A percentile compares a stretch with the other conserved stretches of the same genome.
phyloP scores from a whole-genome alignment of 2,113 vertebrate genomes.

The Axis porcinus region DNA sequence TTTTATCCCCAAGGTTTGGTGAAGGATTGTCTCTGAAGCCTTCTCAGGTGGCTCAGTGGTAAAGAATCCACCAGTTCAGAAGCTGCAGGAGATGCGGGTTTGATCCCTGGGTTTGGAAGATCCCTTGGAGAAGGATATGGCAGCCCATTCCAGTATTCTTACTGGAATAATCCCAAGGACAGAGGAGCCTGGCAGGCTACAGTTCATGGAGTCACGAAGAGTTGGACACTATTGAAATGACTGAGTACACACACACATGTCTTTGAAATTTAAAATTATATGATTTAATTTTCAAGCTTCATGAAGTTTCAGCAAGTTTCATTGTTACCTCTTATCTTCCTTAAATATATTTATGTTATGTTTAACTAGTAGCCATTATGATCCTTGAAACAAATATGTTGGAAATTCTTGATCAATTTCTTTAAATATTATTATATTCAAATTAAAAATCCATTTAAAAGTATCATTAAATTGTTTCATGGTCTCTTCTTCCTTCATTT shows the following conservation, averaged over 20 bases:
- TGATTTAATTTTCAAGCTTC: not conserved
- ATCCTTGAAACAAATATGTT: not conserved
- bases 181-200: not conserved
- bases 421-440: not conserved
- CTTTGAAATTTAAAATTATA: not conserved
- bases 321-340: not conserved
- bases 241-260: not conserved
- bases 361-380: not conserved
- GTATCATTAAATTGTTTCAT: not conserved
- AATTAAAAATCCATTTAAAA: not conserved
- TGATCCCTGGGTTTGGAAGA: not conserved
- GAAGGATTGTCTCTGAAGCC: not conserved
- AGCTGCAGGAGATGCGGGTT: not conserved
- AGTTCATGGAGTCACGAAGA: not conserved
- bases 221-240: not conserved
- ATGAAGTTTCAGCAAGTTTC: not conserved
- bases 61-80: not conserved
- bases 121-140: not conserved
- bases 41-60: not conserved
- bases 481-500: not conserved
- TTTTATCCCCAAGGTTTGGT: not conserved
- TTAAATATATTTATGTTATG: not conserved
- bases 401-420: not conserved
- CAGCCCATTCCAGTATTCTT: not conserved
- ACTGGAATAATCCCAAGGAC: not conserved